Percentiles rank a stretch among this genome's conserved stretches.
phyloP scores from a whole-genome alignment of 2,797 vertebrate genomes.

The Sebastes variabilis region DNA sequence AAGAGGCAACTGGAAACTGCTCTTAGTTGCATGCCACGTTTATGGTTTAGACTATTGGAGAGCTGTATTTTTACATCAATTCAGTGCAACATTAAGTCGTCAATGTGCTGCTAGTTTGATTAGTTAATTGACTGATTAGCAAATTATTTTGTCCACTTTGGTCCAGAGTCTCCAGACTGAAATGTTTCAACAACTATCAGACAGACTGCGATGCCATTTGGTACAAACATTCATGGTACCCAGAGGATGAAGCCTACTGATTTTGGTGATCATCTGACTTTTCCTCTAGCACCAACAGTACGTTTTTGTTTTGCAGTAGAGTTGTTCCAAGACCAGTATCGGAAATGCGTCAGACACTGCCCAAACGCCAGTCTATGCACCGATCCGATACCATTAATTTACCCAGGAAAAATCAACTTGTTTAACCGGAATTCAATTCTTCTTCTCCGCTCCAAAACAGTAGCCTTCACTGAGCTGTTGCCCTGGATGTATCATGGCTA shows the following conservation, averaged over 20 bases:
- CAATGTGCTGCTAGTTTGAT: not conserved
- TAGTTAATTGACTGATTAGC: not conserved
- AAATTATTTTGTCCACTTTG: no score
- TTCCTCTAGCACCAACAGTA: no score
- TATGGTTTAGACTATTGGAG: not conserved
- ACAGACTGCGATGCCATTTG: not conserved
- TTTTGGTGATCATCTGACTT: not conserved
- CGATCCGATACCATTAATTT: no score
- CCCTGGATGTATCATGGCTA: no score
- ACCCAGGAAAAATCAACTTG: no score
- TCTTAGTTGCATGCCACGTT: not conserved
- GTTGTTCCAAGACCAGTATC: no score
- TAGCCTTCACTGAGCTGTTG: no score
- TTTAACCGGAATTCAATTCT: no score
- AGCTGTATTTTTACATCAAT: not conserved
- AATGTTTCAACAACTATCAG: not conserved
- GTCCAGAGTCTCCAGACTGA: not conserved
- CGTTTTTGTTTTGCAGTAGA: no score
- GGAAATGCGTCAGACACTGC: no score
- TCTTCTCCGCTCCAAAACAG: no score
- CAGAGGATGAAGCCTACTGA: not conserved
- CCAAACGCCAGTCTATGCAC: no score
- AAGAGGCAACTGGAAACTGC: not conserved
- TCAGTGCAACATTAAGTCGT: not conserved
- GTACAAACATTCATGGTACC: not conserved